These are phyloP conservation scores for Lipotes vexillifer DNA, from an alignment of 2,113 vertebrate species.

Conservation along the genomic window DNA sequence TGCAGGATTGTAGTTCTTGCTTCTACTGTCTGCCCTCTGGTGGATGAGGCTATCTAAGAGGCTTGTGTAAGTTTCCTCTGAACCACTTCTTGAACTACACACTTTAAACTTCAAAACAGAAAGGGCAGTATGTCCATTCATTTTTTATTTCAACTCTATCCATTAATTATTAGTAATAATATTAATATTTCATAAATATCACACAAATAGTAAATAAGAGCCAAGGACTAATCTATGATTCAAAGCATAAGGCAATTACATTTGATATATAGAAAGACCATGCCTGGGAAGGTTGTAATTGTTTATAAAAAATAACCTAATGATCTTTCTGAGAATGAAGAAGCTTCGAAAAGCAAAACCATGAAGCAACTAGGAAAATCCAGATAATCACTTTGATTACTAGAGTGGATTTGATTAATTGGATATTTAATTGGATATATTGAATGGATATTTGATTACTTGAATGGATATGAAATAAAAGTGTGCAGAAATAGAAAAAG, in stretches of 20 bases:
- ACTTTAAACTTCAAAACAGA: not conserved
- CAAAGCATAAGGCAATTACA: not conserved
- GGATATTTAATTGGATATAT: not conserved
- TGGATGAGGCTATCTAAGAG: no score
- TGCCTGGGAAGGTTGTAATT: not conserved
- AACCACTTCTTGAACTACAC: not conserved
- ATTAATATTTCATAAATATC: not conserved
- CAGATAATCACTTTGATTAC: not conserved
- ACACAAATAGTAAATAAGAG: not conserved
- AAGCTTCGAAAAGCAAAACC: not conserved
- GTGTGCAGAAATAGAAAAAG: not conserved
- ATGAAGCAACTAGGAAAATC: not conserved
- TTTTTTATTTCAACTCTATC: not conserved
- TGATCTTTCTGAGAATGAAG: not conserved
- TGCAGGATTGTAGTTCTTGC: no score
- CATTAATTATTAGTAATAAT: not conserved
- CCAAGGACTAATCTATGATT: not conserved
- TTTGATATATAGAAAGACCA: not conserved
- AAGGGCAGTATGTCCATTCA: not conserved
- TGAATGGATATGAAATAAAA: not conserved
- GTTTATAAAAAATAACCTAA: not conserved
- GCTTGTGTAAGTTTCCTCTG: no score
- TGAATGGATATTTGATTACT: not conserved
- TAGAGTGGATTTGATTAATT: not conserved
- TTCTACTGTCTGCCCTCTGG: no score